Evolutionary conservation across 2,888 invertebrate species (phyloP).

Genomic region (Polymixis flavicincta): DNA sequence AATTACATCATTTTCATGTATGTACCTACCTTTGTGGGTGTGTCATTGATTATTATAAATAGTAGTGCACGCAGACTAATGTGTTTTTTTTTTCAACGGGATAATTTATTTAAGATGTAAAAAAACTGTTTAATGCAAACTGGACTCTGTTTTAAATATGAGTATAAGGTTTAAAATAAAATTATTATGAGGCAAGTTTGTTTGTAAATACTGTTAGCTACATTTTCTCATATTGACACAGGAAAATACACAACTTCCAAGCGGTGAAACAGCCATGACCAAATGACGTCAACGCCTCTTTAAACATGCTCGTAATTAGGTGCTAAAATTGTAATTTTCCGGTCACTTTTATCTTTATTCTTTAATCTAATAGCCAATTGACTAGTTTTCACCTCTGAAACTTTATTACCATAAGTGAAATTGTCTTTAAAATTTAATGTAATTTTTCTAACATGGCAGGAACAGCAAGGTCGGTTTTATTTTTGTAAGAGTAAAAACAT

Average conservation of each 20-base stretch:
- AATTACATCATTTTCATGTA: constrained; percentile 16
- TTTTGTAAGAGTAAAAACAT: too few species aligned
- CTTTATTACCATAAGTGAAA: too few species aligned
- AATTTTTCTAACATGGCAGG: too few species aligned
- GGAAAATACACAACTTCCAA: not conserved
- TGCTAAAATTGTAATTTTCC: not conserved
- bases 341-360: not conserved
- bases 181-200: too few species aligned
- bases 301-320: not conserved
- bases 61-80: not conserved
- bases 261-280: too few species aligned
- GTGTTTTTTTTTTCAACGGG: not conserved
- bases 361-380: too few species aligned
- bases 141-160: not conserved
- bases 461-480: too few species aligned
- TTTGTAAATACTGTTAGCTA: not conserved
- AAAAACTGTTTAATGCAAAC: not conserved
- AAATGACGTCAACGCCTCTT: not conserved
- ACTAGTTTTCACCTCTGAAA: too few species aligned
- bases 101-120: not conserved
- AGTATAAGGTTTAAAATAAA: not conserved
- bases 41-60: not conserved
- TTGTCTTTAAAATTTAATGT: too few species aligned
- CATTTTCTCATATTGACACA: not conserved
- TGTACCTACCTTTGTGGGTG: not conserved